Evolutionary conservation across 1,140 invertebrate genomes (phyloP).

Genomic region (Sminthurides bifidus): DNA sequence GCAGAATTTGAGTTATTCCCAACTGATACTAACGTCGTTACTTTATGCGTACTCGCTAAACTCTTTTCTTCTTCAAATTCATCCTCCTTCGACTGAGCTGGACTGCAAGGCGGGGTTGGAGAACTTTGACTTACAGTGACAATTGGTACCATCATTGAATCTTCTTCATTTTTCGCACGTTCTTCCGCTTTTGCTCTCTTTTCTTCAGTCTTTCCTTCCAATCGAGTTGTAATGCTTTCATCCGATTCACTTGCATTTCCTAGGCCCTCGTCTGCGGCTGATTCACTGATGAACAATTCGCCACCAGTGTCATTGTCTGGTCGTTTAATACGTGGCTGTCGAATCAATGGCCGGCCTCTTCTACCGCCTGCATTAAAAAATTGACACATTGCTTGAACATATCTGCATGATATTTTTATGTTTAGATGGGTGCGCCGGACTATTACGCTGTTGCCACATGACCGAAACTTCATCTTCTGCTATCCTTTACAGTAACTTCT

Average conservation of each 20-base stretch:
- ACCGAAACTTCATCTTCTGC: too few species aligned
- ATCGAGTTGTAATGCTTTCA: conserved; percentile 3
- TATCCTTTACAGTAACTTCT: neutral
- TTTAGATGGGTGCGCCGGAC: too few species aligned
- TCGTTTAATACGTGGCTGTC: conserved; percentile 54
- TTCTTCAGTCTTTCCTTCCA: neutral
- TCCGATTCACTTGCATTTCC: neutral
- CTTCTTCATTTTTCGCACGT: neutral
- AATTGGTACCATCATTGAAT: conserved; percentile 26
- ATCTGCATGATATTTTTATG: too few species aligned
- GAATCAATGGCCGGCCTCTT: conserved; percentile 45
- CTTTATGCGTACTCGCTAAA: too few species aligned
- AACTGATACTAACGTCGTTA: too few species aligned
- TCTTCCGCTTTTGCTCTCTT: neutral
- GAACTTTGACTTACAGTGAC: conserved; percentile 30
- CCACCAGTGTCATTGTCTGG: conserved; percentile 27
- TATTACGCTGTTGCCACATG: too few species aligned
- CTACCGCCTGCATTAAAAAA: too few species aligned
- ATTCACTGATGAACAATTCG: conserved; percentile 7
- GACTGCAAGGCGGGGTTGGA: conserved; percentile 26
- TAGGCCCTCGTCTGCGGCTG: neutral
- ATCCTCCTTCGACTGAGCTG: conserved; percentile 9
- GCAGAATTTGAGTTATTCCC: neutral
- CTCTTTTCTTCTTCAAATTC: too few species aligned
- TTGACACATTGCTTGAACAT: too few species aligned